Evolutionary conservation across 1,140 invertebrate species (phyloP), one percentile per base, ranked within the genome.

Genomic region (Danaus plexippus): DNA sequence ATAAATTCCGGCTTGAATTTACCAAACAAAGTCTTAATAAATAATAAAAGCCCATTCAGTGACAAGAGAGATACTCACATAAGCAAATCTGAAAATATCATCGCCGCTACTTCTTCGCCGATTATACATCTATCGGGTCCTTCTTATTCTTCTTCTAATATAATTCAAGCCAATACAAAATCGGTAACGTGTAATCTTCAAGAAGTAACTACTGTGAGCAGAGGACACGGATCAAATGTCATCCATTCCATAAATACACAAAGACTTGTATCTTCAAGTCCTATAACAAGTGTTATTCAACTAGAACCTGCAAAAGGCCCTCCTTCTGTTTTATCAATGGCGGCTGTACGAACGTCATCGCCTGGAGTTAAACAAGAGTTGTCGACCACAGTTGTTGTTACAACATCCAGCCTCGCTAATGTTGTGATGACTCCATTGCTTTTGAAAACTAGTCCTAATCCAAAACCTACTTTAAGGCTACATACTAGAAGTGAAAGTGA

Each of bases 11-110:
- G 69, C 54, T 59, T 85, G 60, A 78, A 83, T 67, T 47, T 84
- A n/a, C 62, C 72, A 45, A 84, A 76, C 58, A 85, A 86, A 71
- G 71, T 82, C 46, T 61, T 85, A 49, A 70, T 87, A 11, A 85
- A 75, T 54, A 76, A 67, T 52, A 73, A 85, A 48, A 71, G 43
- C 61, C 66, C 68, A 45, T 22, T 81, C 13, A 54, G 51, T 44
- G 82, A 87, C 40, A 83, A 82, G 61, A 71, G 73, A 54, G 84
- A 87, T 59, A 72, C 42, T 47, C 62, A 64, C 43, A 52, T 59
- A 32, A 70, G 65, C 60, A 83, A 81, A 63, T 61, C 73, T 47
- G 76, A 83, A 59, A 62, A 75, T 45, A 54, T 73, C 9, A 57
- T 75, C 10, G 64, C 72, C 52, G 78, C 72, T 69, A 57, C 63